A percentile compares a stretch with the other conserved stretches of the same genome.
These are phyloP conservation scores for Hydrotaea cyrtoneurina DNA, from an alignment of 2,888 invertebrate species.

Conservation along the genomic window DNA sequence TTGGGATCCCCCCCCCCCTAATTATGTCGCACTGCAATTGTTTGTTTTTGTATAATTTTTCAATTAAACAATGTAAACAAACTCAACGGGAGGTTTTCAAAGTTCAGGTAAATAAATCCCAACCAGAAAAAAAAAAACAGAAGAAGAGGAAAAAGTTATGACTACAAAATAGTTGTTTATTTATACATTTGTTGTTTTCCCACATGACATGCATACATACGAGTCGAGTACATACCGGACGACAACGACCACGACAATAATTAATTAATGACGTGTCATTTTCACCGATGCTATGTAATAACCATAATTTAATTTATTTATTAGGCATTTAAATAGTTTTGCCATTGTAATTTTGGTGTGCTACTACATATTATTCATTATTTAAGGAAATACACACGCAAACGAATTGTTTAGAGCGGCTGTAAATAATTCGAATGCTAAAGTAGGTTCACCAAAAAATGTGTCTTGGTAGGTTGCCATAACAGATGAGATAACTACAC, in stretches of 20 bases:
- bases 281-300: conserved; percentile 27
- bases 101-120: neutral
- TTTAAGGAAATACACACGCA: no score
- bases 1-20: no score
- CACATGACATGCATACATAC: neutral
- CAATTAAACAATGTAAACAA: neutral
- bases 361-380: no score
- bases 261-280: conserved; percentile 50
- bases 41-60: neutral
- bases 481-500: no score
- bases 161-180: conserved; percentile 10
- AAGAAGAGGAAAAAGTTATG: neutral
- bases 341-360: neutral
- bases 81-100: neutral
- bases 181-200: conserved; percentile 17
- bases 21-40: neutral
- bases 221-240: neutral
- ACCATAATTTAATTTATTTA: conserved; percentile 20
- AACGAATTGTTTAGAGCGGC: no score
- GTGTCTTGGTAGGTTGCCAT: no score
- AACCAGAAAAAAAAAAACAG: neutral
- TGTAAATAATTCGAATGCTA: no score
- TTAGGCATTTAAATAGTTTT: neutral
- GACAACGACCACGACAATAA: conserved; percentile 3
- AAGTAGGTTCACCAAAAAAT: no score